A percentile compares a stretch with the other conserved stretches of the same genome.
phyloP scores from a whole-genome alignment of 2,888 invertebrate species.

The Acleris sparsana region DNA sequence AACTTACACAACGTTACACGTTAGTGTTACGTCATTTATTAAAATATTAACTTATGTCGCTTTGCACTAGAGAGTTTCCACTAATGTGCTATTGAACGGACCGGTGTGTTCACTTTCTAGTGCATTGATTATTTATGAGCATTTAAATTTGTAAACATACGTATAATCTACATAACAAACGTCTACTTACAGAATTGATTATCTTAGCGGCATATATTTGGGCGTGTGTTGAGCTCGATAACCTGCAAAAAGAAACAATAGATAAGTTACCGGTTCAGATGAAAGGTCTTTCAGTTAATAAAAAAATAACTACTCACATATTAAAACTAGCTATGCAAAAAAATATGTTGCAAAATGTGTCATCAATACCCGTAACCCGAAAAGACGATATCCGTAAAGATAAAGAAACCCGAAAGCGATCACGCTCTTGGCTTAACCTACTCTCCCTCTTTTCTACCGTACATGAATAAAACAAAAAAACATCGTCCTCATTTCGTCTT shows the following conservation, averaged over 20 bases:
- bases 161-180: slow-evolving; percentile 21
- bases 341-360: neutral
- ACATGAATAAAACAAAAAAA: slow-evolving; percentile 35
- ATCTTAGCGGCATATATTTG: slow-evolving; percentile 77
- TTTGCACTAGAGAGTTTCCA: slow-evolving; percentile 22
- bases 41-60: slow-evolving; percentile 24
- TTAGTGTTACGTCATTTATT: slow-evolving; percentile 25
- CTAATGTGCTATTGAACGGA: slow-evolving; percentile 21
- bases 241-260: slow-evolving; percentile 65
- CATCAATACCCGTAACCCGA: too few species aligned
- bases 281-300: too few species aligned
- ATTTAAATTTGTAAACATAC: slow-evolving; percentile 13
- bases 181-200: slow-evolving; percentile 45
- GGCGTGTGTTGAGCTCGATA: slow-evolving; percentile 58
- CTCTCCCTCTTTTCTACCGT: slow-evolving; percentile 36
- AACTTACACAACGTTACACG: slow-evolving; percentile 59
- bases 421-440: slow-evolving; percentile 25
- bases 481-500: slow-evolving; percentile 32
- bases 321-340: neutral
- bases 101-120: slow-evolving; percentile 32
- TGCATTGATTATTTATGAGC: slow-evolving; percentile 41
- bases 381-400: too few species aligned
- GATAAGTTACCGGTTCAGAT: neutral
- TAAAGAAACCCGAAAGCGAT: slow-evolving; percentile 1
- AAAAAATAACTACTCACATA: too few species aligned